These are phyloP conservation scores for Pseudotriccus pelzelni DNA, from an alignment of 2,797 vertebrate species.

Conservation along the genomic window DNA sequence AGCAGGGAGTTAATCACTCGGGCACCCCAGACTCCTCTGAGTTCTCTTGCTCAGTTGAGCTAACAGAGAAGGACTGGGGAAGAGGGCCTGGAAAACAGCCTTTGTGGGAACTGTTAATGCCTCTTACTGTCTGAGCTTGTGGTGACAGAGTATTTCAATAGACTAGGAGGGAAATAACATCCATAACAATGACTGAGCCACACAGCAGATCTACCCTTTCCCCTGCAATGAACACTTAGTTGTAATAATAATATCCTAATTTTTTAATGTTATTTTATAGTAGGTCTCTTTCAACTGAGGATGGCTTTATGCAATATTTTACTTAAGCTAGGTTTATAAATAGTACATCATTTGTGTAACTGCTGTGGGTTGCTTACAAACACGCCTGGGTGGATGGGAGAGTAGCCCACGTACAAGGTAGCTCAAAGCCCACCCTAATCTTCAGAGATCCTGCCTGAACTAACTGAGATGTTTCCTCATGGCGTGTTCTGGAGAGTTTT, in stretches of 20 bases:
- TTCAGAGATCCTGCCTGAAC: neutral
- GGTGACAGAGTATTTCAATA: neutral
- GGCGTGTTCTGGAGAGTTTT: neutral
- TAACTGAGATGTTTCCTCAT: neutral
- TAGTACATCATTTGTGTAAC: fast-evolving
- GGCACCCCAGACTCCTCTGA: neutral
- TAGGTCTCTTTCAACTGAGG: neutral
- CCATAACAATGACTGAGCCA: neutral
- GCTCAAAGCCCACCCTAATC: neutral
- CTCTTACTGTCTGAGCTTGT: neutral
- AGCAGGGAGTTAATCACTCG: neutral
- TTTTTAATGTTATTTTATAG: neutral
- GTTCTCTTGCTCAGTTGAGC: neutral
- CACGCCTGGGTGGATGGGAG: neutral
- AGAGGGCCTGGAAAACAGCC: neutral
- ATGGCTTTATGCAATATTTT: neutral
- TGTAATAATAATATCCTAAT: neutral
- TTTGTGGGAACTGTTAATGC: neutral
- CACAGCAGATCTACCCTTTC: neutral
- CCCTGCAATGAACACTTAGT: neutral
- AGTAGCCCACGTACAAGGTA: fast-evolving
- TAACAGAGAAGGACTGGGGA: fast-evolving
- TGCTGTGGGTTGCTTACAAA: neutral
- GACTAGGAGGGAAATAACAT: neutral
- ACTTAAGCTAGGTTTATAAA: neutral